Conservation (phyloP, 2,888 invertebrate genomes). For the Phengaris arion region DNA sequence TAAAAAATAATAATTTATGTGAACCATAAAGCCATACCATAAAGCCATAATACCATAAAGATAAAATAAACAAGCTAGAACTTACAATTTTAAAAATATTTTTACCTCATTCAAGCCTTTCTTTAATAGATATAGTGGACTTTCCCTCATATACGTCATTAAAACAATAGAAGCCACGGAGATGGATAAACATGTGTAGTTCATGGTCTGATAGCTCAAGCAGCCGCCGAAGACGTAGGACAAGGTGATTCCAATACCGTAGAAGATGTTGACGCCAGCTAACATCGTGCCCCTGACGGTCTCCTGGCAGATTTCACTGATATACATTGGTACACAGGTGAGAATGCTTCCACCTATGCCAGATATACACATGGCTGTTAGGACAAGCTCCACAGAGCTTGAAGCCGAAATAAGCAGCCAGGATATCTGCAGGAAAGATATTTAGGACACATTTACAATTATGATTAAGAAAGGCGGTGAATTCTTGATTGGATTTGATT, state of each 20-base stretch:
- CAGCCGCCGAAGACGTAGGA: conserved; percentile 45
- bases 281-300: conserved; percentile 37
- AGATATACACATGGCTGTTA: conserved; percentile 52
- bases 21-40: too few relatives aligned
- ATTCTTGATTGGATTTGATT: neutral
- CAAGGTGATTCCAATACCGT: conserved; percentile 32
- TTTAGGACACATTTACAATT: neutral
- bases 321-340: conserved; percentile 44
- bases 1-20: too few relatives aligned
- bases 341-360: conserved; percentile 42
- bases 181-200: conserved; percentile 47
- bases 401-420: conserved; percentile 54
- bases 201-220: conserved; percentile 47
- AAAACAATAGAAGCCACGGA: conserved; percentile 40
- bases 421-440: conserved; percentile 46
- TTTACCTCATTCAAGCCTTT: conserved; percentile 28
- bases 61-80: neutral
- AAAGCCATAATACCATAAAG: too few relatives aligned
- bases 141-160: conserved; percentile 48
- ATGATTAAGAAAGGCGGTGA: neutral
- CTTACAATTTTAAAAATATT: neutral
- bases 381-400: conserved; percentile 51
- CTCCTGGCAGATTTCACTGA: conserved; percentile 38
- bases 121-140: conserved; percentile 39
- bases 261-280: conserved; percentile 33